phyloP scores from a whole-genome alignment of 2,113 vertebrate species.

The Stomatorhinus ivindoensis region DNA sequence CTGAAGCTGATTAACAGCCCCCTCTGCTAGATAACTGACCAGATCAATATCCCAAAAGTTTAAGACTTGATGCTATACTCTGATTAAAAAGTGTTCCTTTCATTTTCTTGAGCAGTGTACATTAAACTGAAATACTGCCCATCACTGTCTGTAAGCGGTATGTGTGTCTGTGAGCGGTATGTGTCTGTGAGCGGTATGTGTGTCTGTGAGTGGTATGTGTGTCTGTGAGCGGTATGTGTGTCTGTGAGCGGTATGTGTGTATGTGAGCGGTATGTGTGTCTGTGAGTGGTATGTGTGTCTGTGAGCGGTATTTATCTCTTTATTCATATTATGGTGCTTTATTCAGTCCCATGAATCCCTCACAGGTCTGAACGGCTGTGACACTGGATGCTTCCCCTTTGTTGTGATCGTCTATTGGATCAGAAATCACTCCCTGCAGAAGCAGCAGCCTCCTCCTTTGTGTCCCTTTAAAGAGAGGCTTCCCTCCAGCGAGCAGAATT shows the following conservation, averaged over 20 bases:
- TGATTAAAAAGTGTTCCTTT: too few species aligned
- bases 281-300: background rate
- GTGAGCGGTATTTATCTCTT: background rate
- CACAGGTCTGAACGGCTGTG: background rate
- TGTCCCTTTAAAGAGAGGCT: background rate
- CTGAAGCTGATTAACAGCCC: too few species aligned
- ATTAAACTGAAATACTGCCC: too few species aligned
- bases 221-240: background rate
- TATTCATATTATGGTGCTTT: background rate
- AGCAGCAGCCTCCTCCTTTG: background rate
- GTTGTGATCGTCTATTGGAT: background rate
- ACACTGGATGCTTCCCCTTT: background rate
- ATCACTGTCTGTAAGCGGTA: background rate
- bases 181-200: background rate
- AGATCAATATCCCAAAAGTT: too few species aligned
- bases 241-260: background rate
- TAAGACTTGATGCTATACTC: too few species aligned
- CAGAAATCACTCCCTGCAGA: background rate
- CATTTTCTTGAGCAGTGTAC: background rate
- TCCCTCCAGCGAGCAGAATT: constrained; percentile 3
- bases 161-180: background rate
- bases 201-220: background rate
- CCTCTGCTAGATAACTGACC: too few species aligned
- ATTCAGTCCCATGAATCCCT: background rate
- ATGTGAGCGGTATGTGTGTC: background rate